phyloP scores from a whole-genome alignment of 2,797 vertebrate species.

The Hybognathus amarus region DNA sequence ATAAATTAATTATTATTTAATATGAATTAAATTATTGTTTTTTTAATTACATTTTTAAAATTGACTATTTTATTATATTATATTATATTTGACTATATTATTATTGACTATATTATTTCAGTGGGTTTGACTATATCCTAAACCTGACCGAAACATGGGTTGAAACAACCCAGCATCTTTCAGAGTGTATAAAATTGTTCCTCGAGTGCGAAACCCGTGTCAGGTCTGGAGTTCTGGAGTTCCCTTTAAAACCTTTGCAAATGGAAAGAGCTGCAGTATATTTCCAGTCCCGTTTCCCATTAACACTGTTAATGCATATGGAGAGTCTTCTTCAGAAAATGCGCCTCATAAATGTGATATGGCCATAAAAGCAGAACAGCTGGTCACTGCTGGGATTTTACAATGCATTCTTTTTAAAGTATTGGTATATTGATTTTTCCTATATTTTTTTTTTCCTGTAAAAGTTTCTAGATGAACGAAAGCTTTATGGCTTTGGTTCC shows the following conservation, averaged over 20 bases:
- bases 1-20: no score
- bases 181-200: background rate
- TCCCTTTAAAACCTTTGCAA: background rate
- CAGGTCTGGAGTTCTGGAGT: no score
- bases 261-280: background rate
- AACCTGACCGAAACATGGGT: no score
- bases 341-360: background rate
- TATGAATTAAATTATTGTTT: no score
- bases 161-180: no score
- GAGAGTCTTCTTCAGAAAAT: background rate
- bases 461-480: constrained; percentile 12
- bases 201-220: fast-evolving
- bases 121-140: no score
- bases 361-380: background rate
- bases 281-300: background rate
- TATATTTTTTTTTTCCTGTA: background rate
- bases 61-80: no score
- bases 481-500: constrained; percentile 9
- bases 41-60: no score
- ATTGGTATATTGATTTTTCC: background rate
- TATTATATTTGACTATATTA: no score
- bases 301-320: background rate
- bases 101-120: no score
- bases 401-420: constrained; percentile 14
- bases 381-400: background rate